phyloP scores from a whole-genome alignment of 1,140 invertebrate species.

The Kradibia gibbosae region DNA sequence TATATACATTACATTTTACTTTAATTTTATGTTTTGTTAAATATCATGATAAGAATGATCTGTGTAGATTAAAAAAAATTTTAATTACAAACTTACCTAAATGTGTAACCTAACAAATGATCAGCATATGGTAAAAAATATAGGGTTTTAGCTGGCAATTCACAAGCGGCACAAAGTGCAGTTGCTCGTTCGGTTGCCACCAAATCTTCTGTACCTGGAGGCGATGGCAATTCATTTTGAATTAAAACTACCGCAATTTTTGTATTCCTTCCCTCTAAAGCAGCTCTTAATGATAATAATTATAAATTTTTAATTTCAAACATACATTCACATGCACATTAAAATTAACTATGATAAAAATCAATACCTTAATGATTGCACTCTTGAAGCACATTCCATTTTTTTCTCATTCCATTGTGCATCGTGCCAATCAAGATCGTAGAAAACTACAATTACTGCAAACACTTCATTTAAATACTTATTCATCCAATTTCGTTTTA shows the following conservation, averaged over 20 bases:
- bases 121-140: constrained; percentile 92
- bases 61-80: not conserved
- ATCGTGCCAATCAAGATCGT: constrained; percentile 98
- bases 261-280: constrained; percentile 86
- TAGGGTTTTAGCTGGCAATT: constrained; percentile 91
- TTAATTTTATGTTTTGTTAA: not conserved
- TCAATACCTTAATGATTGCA: constrained; percentile 87
- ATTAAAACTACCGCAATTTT: constrained; percentile 91
- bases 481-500: constrained; percentile 95
- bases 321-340: not conserved
- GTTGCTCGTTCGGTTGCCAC: constrained; percentile 90
- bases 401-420: constrained; percentile 93
- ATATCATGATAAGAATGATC: constrained; percentile 32
- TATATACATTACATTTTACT: constrained; percentile 1
- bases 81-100: constrained; percentile 70
- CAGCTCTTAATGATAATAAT: constrained; percentile 71
- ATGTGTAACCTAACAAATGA: constrained; percentile 85
- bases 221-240: constrained; percentile 82
- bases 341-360: constrained; percentile 34
- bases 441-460: constrained; percentile 94
- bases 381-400: constrained; percentile 90
- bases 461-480: constrained; percentile 95
- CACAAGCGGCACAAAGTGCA: constrained; percentile 90
- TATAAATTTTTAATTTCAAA: constrained; percentile 16
- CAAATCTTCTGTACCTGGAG: constrained; percentile 88